Evolutionary conservation across 2,797 vertebrate species (phyloP).

Genomic region (Okamejei kenojei): DNA sequence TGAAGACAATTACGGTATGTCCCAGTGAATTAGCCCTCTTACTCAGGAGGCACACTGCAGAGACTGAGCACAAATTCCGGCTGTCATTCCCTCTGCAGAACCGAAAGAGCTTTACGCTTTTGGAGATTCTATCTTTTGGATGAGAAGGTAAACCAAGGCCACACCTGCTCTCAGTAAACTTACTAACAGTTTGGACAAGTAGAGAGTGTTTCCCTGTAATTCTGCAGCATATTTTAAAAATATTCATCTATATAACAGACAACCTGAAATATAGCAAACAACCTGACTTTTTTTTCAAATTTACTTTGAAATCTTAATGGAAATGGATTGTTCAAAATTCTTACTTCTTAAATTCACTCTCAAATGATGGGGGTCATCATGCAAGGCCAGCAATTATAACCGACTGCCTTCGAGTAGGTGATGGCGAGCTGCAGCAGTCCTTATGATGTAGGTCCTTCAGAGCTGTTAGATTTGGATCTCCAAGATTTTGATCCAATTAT

Average conservation of each 20-base stretch:
- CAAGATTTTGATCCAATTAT: no score
- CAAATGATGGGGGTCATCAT: no score
- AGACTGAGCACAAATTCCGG: neutral
- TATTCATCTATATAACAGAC: neutral
- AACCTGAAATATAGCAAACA: neutral
- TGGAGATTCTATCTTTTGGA: neutral
- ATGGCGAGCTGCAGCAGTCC: no score
- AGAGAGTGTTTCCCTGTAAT: neutral
- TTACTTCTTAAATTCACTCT: neutral
- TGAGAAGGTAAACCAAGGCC: neutral
- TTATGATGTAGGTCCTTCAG: no score
- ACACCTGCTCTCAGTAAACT: neutral
- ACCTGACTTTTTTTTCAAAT: neutral
- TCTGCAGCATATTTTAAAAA: neutral
- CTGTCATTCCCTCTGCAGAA: neutral
- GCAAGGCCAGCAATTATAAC: no score
- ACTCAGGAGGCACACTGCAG: neutral
- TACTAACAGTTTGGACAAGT: neutral
- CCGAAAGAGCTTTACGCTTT: neutral
- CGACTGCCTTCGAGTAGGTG: no score
- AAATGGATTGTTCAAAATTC: neutral
- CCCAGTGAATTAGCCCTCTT: neutral
- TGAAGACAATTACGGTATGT: neutral
- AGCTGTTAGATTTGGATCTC: no score
- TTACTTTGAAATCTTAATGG: neutral